A percentile compares a stretch with the other conserved stretches of the same genome.
Conservation (phyloP, 2,113 vertebrate genomes). For the Anolis sagrei region DNA sequence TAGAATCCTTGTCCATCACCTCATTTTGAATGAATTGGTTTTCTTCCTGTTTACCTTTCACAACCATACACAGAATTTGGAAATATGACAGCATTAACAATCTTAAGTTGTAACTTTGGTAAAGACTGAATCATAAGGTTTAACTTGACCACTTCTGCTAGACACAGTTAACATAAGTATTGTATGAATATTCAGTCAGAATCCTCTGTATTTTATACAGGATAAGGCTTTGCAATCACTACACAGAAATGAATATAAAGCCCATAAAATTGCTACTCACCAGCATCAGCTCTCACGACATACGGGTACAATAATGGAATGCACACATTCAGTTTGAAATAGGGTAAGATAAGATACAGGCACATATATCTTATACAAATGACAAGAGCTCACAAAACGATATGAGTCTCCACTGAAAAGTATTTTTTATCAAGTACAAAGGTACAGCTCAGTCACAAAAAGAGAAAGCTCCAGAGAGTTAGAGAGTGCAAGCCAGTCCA, state of each 20-base stretch:
- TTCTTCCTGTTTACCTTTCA: too few relatives aligned
- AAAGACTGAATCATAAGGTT: background rate
- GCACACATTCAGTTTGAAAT: background rate
- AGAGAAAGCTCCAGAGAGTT: constrained; percentile 12
- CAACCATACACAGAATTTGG: too few relatives aligned
- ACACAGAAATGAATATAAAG: background rate
- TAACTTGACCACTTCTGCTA: background rate
- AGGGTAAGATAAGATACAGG: background rate
- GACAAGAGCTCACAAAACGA: background rate
- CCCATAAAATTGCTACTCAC: background rate
- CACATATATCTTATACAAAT: background rate
- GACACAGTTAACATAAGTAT: background rate
- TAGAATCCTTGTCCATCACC: too few relatives aligned
- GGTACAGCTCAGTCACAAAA: background rate
- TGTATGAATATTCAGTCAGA: background rate
- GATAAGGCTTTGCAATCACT: background rate
- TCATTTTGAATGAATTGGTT: too few relatives aligned
- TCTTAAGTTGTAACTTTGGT: too few relatives aligned
- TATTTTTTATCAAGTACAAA: constrained; percentile 34
- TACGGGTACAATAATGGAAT: background rate
- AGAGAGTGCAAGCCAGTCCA: constrained; percentile 16
- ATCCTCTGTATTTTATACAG: background rate
- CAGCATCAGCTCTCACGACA: background rate
- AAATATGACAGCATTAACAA: too few relatives aligned
- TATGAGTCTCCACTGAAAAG: background rate